Evolutionary conservation across 1,140 invertebrate genomes (phyloP), one percentile per base, ranked within the genome.

Genomic region (Cephus cinctus): DNA sequence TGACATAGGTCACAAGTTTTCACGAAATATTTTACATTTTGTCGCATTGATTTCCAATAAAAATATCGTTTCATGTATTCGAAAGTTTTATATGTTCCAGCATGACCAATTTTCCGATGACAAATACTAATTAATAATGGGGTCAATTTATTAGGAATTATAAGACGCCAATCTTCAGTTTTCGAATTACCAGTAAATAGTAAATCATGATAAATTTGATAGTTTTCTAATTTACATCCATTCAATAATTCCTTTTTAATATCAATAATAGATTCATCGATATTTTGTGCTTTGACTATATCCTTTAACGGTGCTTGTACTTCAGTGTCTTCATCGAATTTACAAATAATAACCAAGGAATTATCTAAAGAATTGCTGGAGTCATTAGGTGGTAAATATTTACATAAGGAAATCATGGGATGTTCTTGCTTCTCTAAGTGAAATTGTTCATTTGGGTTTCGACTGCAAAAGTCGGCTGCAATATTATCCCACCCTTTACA

Each of bases 1-100:
- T 56, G 53, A 35, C 53, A 59, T 2, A 53, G 3, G 47, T 56
- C 54, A 32, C 53, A 53, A 20, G 16, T n/a, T 27, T 8, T 23
- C 8, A 50, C 32, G 5, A 25, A 38, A 16, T 23, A 25, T 15
- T 56, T 56, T 15, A 51, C 36, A 23, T 48, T 15, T 41, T 40
- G 30, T 12, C 20, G 12, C 47, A 59, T 48, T 9, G 27, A n/a
- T 40, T 39, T 14, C 50, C 50, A 56, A 45, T 31, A 54, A 22
- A 42, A 54, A 56, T 25, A 50, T 15, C 31, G 6, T 27, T 18
- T 46, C 20, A 59, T 12, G 22, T 49, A 40, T 15, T 18, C 22
- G 18, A 38, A 38, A 0, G 49, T 46, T 39, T 59, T 56, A 21
- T 46, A 54, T 0, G 43, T 9, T 4, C 50, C 53, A 5, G 44